Evolutionary conservation across 2,797 vertebrate genomes (phyloP).

Genomic region (Valencia hispanica): DNA sequence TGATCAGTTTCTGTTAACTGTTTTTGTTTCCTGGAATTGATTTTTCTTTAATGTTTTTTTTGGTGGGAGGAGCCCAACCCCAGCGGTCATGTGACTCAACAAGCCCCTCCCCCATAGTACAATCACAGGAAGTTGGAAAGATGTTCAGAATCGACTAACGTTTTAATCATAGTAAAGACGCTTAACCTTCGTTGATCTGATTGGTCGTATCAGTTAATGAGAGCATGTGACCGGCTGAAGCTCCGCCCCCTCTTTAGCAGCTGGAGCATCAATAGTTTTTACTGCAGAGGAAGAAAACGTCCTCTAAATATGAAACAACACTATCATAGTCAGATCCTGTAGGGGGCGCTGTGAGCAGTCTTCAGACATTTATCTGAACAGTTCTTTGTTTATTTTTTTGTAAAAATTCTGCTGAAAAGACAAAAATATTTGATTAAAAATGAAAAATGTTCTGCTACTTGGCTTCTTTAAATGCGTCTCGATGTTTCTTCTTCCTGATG

Average conservation of each 20-base stretch:
- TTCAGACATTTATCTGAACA: not conserved
- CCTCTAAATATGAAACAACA: not conserved
- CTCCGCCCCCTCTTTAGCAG: not conserved
- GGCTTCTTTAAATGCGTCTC: not conserved
- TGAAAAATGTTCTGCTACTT: not conserved
- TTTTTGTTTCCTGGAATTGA: not conserved
- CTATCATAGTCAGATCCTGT: not conserved
- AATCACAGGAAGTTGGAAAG: not conserved
- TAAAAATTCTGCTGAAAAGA: not conserved
- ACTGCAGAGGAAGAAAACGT: not conserved
- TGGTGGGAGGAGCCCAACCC: not conserved
- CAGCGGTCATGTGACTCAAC: not conserved
- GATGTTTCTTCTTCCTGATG: not conserved
- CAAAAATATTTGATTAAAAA: not conserved
- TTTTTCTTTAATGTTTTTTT: not conserved
- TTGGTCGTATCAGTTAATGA: not conserved
- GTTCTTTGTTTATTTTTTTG: not conserved
- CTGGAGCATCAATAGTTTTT: not conserved
- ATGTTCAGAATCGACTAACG: not conserved
- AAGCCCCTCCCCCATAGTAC: not conserved
- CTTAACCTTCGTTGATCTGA: not conserved
- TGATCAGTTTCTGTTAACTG: not conserved
- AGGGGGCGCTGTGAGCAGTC: not conserved
- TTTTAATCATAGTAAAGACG: not conserved
- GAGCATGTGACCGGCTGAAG: not conserved